These are phyloP conservation scores for Pteronura brasiliensis DNA, from an alignment of 2,113 vertebrate genomes.

Conservation along the genomic window DNA sequence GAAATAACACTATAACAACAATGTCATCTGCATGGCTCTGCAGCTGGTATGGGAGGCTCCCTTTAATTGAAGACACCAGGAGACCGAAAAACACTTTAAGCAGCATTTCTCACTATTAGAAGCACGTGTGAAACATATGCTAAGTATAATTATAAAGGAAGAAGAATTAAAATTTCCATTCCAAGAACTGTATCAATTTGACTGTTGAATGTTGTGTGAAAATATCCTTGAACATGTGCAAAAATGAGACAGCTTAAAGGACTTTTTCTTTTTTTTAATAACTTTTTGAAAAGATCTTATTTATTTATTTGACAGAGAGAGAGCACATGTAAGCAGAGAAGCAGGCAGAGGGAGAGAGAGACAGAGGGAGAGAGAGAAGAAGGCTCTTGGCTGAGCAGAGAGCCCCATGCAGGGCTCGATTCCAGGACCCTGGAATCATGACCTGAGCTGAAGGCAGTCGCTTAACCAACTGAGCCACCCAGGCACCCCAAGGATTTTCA, in stretches of 20 bases:
- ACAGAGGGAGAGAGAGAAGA: too few relatives aligned
- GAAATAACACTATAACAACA: not conserved
- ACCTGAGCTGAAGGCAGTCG: too few relatives aligned
- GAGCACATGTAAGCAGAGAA: too few relatives aligned
- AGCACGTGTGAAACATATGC: not conserved
- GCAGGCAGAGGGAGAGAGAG: too few relatives aligned
- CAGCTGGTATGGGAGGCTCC: not conserved
- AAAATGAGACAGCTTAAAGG: not conserved
- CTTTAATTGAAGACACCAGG: not conserved
- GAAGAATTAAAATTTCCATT: not conserved
- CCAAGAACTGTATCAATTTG: not conserved
- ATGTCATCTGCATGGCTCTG: not conserved
- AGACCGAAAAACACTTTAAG: not conserved
- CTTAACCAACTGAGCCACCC: too few relatives aligned
- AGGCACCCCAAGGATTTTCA: not conserved
- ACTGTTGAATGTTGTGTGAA: not conserved
- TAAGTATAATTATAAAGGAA: not conserved
- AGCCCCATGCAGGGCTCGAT: too few relatives aligned
- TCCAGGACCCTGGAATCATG: too few relatives aligned
- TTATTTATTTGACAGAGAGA: too few relatives aligned
- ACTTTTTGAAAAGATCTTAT: too few relatives aligned
- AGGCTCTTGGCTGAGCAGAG: too few relatives aligned
- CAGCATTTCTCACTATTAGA: not conserved
- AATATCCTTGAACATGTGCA: not conserved
- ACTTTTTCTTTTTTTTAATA: not conserved